These are phyloP conservation scores for Magallana ariakensis DNA, from an alignment of 1,140 invertebrate species.

Conservation along the genomic window DNA sequence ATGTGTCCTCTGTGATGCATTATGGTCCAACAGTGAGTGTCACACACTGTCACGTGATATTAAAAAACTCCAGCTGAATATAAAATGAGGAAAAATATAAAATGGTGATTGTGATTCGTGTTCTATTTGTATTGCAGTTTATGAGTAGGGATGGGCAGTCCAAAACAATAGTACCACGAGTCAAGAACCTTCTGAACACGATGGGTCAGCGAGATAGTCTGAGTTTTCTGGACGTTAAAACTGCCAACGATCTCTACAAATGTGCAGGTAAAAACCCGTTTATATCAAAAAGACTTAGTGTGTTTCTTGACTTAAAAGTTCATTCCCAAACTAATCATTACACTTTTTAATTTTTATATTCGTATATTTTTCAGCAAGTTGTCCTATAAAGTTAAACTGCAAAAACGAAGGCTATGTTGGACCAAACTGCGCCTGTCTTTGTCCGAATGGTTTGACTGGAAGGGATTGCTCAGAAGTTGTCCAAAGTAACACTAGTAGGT, in stretches of 20 bases:
- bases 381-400: conserved; percentile 45
- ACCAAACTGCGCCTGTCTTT: conserved; percentile 60
- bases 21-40: conserved; percentile 83
- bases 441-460: conserved; percentile 58
- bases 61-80: no score
- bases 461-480: conserved; percentile 56
- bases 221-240: conserved; percentile 64
- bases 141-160: conserved; percentile 55
- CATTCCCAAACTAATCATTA: neutral
- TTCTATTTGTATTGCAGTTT: conserved; percentile 43
- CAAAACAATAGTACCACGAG: conserved; percentile 54
- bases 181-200: conserved; percentile 35
- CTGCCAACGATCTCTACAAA: conserved; percentile 61
- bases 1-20: conserved; percentile 95
- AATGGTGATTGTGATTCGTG: neutral
- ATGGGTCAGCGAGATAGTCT: conserved; percentile 60
- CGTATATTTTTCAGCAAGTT: conserved; percentile 39
- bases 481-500: conserved; percentile 50
- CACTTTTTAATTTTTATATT: no score
- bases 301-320: neutral
- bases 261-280: conserved; percentile 53
- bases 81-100: neutral
- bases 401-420: conserved; percentile 62
- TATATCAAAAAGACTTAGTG: neutral
- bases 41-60: no score